Base-by-base conservation (phyloP, 2,113 vertebrate species). In the Pedionomus torquatus region DNA sequence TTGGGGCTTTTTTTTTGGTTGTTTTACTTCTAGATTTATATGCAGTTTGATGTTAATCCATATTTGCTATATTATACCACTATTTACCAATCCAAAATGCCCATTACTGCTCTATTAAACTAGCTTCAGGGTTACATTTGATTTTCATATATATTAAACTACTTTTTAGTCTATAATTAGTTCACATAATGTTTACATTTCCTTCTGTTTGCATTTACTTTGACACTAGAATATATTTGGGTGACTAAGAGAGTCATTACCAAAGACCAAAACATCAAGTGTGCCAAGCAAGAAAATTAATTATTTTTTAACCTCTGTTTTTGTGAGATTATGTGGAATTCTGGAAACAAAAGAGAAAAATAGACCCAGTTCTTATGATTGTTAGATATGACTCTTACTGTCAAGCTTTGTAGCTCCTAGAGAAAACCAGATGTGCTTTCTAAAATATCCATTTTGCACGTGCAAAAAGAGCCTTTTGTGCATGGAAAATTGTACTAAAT, bases 61-160 rank as follows among this genome's bases (percentile, higher is more conserved):
- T 57, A 71, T 91, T 92, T 91, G 61, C 43, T 84, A 35, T 15
- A 52, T 75, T 75, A 60, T 63, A 86, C 60, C 25, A 71, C 83
- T 66, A 20, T 74, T 95, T 95, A 86, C 71, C 88, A 93, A 88
- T 71, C 89, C 80, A 94, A 93, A 94, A 93, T 55, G 35, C 30
- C 39, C 64, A 81, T 74, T 81, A 75, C 11, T 68, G 33, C 43
- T 72, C 35, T 61, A 71, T 39, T 89, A 94, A 93, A 89, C 13
- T 69, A 58, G 23, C 69, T 93, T 7, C 43, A 94, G 55, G 51
- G 81, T 66, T 74, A 83, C 9, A 39, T 35, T 66, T 83, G 14
- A 96, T 97, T 97, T 97, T 93, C 83, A 96, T 96, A 97, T 93
- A 95, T 95, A 96, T 97, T 95, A 97, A 95, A 92, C 31, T 90